Evolutionary conservation across 2,797 vertebrate species (phyloP), one percentile per base, ranked within the genome.

Genomic region (Myotis pilosus): DNA sequence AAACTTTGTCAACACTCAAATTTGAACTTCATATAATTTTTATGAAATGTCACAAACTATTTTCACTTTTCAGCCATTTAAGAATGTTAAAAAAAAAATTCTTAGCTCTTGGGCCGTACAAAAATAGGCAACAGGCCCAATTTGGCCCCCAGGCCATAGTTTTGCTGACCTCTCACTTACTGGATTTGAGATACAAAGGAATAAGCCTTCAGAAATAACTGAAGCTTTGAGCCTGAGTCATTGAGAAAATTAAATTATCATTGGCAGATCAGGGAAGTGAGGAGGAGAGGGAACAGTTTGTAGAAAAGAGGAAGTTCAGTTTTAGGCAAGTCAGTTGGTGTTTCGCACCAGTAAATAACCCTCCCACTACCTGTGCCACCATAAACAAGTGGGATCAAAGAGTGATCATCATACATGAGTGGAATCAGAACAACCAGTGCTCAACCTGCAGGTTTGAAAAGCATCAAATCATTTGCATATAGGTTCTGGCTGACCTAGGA

Each of bases 141-240:
- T 78, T 55, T 62, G 49, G 47, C 36, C 68, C 60, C 68, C 4
- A 49, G 62, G 78, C 47, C 68, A 33, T 68, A 71, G 36, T 94
- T 94, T 69, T 71, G 78, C 30, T 6, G 17, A 72, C 30, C 94
- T 17, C 12, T 71, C 36, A 60, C 19, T 91, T 62, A n/a, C 5
- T 78, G 41, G 57, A 68, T 89, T 87, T 94, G n/a, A 87, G 64
- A 51, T 81, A 47, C 2, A 62, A 66, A 94, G 71, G 19, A 96
- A 16, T 53, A 51, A 94, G 75, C 53, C 23, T 62, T 51, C 33
- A 76, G 30, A 76, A 72, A 89, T 81, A 71, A 47, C 41, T 91
- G 20, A 74, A 41, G 30, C 80, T 83, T 87, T 84, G 44, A 51
- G 23, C 53, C 9, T 53, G 55, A 84, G 55, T 96, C 33, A 62